phyloP scores from a whole-genome alignment of 2,888 invertebrate genomes.

The Prenolepis imparis region DNA sequence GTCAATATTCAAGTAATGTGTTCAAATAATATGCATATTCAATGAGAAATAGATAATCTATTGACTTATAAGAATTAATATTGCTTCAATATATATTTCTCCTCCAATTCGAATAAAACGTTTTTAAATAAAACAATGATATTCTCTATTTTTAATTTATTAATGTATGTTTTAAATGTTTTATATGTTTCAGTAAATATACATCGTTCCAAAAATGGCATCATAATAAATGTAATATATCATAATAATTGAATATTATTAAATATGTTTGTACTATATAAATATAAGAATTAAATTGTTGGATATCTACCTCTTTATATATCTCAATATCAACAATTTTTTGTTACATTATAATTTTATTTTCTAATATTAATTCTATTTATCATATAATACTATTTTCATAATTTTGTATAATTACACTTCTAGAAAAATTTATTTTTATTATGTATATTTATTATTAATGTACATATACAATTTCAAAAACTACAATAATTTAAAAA shows the following conservation, averaged over 20 bases:
- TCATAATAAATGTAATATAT: neutral
- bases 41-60: neutral
- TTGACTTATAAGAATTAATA: too few species aligned
- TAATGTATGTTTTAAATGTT: constrained; percentile 14
- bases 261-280: neutral
- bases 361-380: neutral
- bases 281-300: constrained; percentile 7
- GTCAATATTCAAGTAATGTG: constrained; percentile 1
- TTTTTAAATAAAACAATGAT: neutral
- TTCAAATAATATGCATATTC: neutral
- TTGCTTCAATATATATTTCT: neutral
- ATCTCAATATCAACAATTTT: neutral
- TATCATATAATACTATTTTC: neutral
- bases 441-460: neutral
- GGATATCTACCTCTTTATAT: neutral
- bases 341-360: neutral
- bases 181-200: constrained; percentile 21
- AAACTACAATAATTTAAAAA: neutral
- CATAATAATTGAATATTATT: constrained; percentile 29
- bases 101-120: neutral
- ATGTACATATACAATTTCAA: neutral
- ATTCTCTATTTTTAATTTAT: constrained; percentile 4
- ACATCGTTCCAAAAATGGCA: neutral
- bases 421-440: neutral
- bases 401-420: neutral